Conservation (phyloP, 1,140 invertebrate genomes). For the Polypedilum vanderplanki region DNA sequence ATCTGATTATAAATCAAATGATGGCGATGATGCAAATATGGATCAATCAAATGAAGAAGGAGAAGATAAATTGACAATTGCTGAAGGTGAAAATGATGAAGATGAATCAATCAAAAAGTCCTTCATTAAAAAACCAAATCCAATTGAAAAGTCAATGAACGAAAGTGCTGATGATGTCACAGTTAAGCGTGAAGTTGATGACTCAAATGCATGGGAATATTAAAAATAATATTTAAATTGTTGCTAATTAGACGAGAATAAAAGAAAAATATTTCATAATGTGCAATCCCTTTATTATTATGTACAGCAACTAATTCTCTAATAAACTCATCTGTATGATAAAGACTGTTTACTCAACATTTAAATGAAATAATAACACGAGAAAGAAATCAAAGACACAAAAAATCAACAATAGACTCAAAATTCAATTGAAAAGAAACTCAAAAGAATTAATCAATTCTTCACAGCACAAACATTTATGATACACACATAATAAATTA, state of each 20-base stretch:
- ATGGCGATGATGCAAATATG: constrained; percentile 30
- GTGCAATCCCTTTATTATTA: too few relatives aligned
- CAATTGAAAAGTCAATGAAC: background rate
- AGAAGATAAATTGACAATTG: constrained; percentile 9
- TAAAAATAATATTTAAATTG: background rate
- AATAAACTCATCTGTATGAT: background rate
- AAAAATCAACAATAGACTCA: constrained; percentile 21
- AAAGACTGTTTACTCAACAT: constrained; percentile 7
- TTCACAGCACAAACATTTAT: too few relatives aligned
- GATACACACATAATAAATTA: background rate
- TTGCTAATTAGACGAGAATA: too few relatives aligned
- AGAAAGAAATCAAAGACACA: constrained; percentile 4
- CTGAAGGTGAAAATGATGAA: background rate
- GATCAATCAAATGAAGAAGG: background rate
- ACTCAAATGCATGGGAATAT: background rate
- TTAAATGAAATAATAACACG: background rate
- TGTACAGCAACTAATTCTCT: too few relatives aligned
- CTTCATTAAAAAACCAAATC: constrained; percentile 24
- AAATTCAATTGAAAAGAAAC: background rate
- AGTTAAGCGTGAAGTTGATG: background rate
- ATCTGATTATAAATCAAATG: constrained; percentile 30
- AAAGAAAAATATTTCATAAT: too few relatives aligned
- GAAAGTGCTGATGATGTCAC: background rate
- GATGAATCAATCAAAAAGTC: constrained; percentile 17
- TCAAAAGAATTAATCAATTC: background rate